Evolutionary conservation across 2,888 invertebrate species (phyloP).

Genomic region (Parelbella ahira): DNA sequence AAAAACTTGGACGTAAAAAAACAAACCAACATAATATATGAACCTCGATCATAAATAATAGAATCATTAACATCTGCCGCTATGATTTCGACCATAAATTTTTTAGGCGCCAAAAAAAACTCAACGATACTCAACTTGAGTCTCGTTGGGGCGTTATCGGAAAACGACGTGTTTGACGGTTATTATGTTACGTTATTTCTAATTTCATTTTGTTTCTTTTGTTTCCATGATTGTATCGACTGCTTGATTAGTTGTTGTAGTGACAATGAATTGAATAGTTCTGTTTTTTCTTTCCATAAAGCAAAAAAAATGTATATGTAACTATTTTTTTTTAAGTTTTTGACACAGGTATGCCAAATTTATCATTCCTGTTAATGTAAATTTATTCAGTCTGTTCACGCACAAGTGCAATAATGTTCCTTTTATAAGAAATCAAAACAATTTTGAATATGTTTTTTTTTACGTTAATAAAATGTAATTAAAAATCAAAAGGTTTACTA

Average conservation of each 20-base stretch:
- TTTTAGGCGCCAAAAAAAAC: conserved; percentile 54
- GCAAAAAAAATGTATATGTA: too few species aligned
- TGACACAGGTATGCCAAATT: too few species aligned
- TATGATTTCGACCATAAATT: conserved; percentile 68
- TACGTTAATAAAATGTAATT: too few species aligned
- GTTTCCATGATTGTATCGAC: too few species aligned
- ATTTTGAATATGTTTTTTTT: too few species aligned
- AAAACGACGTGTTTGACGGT: conserved; percentile 65
- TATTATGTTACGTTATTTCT: conserved; percentile 54
- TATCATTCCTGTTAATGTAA: too few species aligned
- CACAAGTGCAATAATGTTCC: too few species aligned
- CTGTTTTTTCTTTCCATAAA: neutral
- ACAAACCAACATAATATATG: conserved; percentile 48
- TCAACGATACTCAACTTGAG: conserved; percentile 37
- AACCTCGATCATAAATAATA: conserved; percentile 72
- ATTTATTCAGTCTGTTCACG: too few species aligned
- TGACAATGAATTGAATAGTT: too few species aligned
- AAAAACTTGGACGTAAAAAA: conserved; percentile 42
- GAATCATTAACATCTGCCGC: conserved; percentile 79
- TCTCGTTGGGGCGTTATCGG: conserved; percentile 55
- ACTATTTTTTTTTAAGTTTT: too few species aligned
- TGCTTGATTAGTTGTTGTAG: too few species aligned
- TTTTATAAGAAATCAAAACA: too few species aligned
- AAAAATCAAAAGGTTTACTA: conserved; percentile 74
- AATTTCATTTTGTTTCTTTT: conserved; percentile 30